Evolutionary conservation across 2,113 vertebrate genomes (phyloP).

Genomic region (Plecturocebus donacophilus): DNA sequence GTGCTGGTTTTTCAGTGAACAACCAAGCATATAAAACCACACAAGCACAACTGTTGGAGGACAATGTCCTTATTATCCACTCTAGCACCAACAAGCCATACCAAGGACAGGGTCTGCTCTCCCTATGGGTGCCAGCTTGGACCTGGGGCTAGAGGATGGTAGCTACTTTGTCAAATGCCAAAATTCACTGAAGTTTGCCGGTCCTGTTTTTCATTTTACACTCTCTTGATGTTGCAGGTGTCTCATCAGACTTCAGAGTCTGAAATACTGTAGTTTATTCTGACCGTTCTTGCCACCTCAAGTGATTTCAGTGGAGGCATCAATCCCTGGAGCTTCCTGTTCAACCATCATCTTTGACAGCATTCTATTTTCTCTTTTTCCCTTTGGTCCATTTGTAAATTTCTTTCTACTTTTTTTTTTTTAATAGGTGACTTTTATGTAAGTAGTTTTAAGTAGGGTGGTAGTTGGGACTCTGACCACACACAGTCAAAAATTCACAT

Average conservation of each 20-base stretch:
- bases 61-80: not conserved
- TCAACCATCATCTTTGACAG: not conserved
- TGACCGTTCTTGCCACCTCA: not conserved
- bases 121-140: not conserved
- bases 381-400: not conserved
- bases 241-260: not conserved
- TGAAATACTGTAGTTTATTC: not conserved
- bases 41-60: not conserved
- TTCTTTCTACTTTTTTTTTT: slow-evolving; percentile 27
- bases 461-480: not conserved
- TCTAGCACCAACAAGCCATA: not conserved
- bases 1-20: not conserved
- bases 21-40: not conserved
- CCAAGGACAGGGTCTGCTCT: not conserved
- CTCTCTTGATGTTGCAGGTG: not conserved
- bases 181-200: not conserved
- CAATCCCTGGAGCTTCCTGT: not conserved
- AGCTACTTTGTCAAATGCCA: not conserved
- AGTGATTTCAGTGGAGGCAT: not conserved
- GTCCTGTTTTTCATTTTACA: not conserved
- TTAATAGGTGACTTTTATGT: not conserved
- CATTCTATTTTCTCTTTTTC: not conserved
- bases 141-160: not conserved
- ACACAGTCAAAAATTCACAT: not conserved
- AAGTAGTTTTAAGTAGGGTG: not conserved